Evolutionary conservation across 2,888 invertebrate genomes (phyloP), one percentile per base, ranked within the genome.

Genomic region (Aplocera efformata): DNA sequence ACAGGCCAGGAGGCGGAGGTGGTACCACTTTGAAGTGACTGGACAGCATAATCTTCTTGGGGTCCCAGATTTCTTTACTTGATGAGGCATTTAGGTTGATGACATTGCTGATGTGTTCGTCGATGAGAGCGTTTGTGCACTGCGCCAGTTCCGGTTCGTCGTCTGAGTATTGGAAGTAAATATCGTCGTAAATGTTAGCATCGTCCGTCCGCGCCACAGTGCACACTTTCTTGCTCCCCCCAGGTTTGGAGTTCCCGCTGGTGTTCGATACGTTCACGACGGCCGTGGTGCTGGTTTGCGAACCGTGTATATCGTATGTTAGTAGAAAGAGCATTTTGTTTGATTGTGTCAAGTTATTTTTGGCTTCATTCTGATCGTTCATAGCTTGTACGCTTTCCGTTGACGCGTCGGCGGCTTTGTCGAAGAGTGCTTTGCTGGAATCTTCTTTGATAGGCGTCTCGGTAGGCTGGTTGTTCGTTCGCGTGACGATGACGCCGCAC

Each of bases 321-420:
- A 93, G 86, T 30, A 93, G 78, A 68, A 92, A 93, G 33, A 90
- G 69, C 79, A 86, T 83, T 72, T 79, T 85, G 49, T 80, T 80
- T 36, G 74, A 66, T 1, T 67, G 60, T 5, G 71, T 58, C 22
- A 76, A 50, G 50, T 82, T 84, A 61, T 85, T 90, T 44, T 91
- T 91, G 0, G 92, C 93, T 73, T 92, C 91, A 64, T 94, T 94
- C 42, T 94, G 92, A 66, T 93, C 93, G 69, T 95, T 94, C 90
- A 95, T 92, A 7, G 93, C 92, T 57, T 94, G 92, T 6, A 95
- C 92, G 39, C 69, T 81, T 50, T 85, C 85, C 49, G 71, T 67
- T 9, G 78, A 64, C 40, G 74, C 72, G 45, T 80, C 78, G 1
- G 67, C 71, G n/a, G 79, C 79, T 0, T 78, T 72, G 42, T 86